A percentile compares a stretch with the other conserved stretches of the same genome.
These are phyloP conservation scores for Lysandra bellargus DNA, from an alignment of 2,888 invertebrate species.

Conservation along the genomic window DNA sequence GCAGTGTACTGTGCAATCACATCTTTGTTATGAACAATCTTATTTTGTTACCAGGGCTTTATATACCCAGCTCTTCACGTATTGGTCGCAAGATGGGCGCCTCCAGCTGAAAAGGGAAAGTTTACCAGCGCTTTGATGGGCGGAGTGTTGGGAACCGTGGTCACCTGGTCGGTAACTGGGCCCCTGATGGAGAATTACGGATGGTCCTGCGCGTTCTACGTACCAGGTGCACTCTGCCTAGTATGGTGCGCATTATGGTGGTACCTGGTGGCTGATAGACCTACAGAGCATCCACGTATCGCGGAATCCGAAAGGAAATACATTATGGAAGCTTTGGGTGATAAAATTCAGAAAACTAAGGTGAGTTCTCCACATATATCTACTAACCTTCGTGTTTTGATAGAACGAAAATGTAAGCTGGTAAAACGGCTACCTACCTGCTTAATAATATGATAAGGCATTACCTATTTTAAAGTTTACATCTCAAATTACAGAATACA, in stretches of 20 bases:
- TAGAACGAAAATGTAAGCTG: too few relatives aligned
- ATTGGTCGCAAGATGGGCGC: slow-evolving; percentile 86
- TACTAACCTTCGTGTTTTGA: too few relatives aligned
- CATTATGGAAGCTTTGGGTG: slow-evolving; percentile 82
- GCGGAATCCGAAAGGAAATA: slow-evolving; percentile 82
- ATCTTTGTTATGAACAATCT: background rate
- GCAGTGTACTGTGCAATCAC: background rate
- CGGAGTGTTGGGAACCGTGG: slow-evolving; percentile 85
- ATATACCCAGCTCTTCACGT: slow-evolving; percentile 83
- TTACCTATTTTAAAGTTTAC: background rate
- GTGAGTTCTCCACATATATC: slow-evolving; percentile 54
- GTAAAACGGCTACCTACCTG: too few relatives aligned
- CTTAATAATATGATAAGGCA: too few relatives aligned
- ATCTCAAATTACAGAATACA: background rate
- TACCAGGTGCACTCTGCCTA: slow-evolving; percentile 78
- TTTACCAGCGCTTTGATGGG: slow-evolving; percentile 87
- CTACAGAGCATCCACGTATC: slow-evolving; percentile 82
- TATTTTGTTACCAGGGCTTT: slow-evolving; percentile 70
- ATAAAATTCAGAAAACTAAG: slow-evolving; percentile 78
- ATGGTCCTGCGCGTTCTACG: slow-evolving; percentile 86
- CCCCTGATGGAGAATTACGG: slow-evolving; percentile 81
- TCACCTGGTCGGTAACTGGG: slow-evolving; percentile 85
- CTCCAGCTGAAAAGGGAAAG: slow-evolving; percentile 87
- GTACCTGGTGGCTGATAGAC: slow-evolving; percentile 83
- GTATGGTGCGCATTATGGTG: slow-evolving; percentile 82